phyloP scores from a whole-genome alignment of 2,888 invertebrate species.

The Rhagonycha lutea region DNA sequence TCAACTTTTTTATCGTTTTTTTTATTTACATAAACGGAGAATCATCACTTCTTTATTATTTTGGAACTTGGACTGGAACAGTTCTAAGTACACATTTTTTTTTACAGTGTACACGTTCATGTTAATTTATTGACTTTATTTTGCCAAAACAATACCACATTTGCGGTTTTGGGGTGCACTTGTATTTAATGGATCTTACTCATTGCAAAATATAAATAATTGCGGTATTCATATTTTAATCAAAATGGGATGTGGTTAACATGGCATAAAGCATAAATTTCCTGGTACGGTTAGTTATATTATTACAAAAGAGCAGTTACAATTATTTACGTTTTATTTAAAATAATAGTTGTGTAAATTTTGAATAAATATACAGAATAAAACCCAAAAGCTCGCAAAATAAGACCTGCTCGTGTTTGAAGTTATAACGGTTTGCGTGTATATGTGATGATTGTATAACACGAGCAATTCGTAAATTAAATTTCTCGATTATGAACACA shows the following conservation, averaged over 20 bases:
- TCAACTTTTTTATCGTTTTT: not conserved
- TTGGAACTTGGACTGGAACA: not conserved
- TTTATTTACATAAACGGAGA: not conserved
- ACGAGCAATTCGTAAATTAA: slow-evolving; percentile 20
- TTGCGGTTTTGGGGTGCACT: not conserved
- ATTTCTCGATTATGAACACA: slow-evolving; percentile 25
- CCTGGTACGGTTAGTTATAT: not conserved
- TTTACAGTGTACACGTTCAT: not conserved
- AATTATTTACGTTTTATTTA: not conserved
- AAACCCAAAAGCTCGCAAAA: not conserved
- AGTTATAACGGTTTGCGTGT: not conserved
- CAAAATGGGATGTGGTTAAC: slow-evolving; percentile 1
- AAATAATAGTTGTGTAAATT: not conserved
- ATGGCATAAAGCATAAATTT: slow-evolving; percentile 1
- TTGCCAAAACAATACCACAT: not conserved
- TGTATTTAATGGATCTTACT: not conserved
- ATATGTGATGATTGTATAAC: not conserved
- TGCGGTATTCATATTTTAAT: not conserved
- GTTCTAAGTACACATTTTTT: not conserved
- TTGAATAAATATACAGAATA: not conserved
- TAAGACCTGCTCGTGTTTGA: not conserved
- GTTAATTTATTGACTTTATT: not conserved
- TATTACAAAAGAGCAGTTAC: not conserved
- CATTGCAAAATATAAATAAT: not conserved
- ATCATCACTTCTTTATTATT: not conserved